Evolutionary conservation across 2,797 vertebrate genomes (phyloP).

Genomic region (Hephaestus fuliginosus): DNA sequence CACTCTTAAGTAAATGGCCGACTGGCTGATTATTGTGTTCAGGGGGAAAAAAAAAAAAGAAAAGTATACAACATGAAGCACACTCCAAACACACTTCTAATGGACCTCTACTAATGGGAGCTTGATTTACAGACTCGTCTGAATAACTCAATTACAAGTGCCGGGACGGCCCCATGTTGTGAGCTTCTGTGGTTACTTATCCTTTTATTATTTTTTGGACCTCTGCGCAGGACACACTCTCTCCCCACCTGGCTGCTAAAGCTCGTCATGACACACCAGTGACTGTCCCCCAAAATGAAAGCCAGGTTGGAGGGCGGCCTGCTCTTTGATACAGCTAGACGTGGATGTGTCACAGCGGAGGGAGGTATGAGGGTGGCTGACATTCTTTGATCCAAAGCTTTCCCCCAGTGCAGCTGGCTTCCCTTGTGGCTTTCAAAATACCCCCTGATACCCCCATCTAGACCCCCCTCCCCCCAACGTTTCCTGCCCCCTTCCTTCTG

Average conservation of each 20-base stretch:
- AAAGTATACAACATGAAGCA: slow-evolving; percentile 63
- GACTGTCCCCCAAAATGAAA: slow-evolving; percentile 75
- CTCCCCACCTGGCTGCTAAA: slow-evolving; percentile 50
- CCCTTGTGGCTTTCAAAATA: slow-evolving; percentile 84
- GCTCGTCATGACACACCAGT: slow-evolving; percentile 45
- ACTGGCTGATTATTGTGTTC: slow-evolving; percentile 44
- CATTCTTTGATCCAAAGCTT: slow-evolving; percentile 81
- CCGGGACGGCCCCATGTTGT: slow-evolving; percentile 54
- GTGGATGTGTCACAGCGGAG: slow-evolving; percentile 70
- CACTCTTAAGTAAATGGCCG: slow-evolving; percentile 32
- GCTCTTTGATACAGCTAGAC: slow-evolving; percentile 71
- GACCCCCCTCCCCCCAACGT: slow-evolving; percentile 59
- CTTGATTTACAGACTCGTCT: slow-evolving; percentile 74
- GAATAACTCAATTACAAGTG: slow-evolving; percentile 74
- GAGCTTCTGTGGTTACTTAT: slow-evolving; percentile 45
- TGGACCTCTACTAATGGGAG: slow-evolving; percentile 53
- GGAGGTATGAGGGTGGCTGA: slow-evolving; percentile 58
- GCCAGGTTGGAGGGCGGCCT: slow-evolving; percentile 58
- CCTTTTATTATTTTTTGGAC: slow-evolving; percentile 56
- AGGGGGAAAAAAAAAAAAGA: slow-evolving; percentile 52
- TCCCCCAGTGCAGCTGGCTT: slow-evolving; percentile 81
- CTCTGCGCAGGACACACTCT: slow-evolving; percentile 54
- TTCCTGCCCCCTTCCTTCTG: slow-evolving; percentile 76
- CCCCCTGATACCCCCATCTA: slow-evolving; percentile 65
- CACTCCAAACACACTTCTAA: slow-evolving; percentile 63